Percentiles rank a stretch among this genome's conserved stretches.
phyloP scores from a whole-genome alignment of 2,113 vertebrate genomes.

The Periophthalmus modestus region DNA sequence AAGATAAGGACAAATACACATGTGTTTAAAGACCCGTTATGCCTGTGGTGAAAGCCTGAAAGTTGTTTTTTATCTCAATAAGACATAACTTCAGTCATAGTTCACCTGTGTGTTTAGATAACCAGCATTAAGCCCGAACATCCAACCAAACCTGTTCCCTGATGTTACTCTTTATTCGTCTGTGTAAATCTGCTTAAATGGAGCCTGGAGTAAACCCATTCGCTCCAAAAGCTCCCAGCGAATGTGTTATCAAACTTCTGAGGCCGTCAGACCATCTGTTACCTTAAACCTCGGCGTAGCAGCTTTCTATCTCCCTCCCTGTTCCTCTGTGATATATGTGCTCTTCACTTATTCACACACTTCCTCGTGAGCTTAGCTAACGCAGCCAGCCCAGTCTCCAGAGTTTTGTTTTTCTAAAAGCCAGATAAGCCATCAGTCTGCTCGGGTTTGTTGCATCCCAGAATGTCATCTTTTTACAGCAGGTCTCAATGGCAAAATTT shows the following conservation, averaged over 20 bases:
- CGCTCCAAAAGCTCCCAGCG: constrained; percentile 14
- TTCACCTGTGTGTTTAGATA: not conserved
- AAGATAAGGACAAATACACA: too few relatives aligned
- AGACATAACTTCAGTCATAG: not conserved
- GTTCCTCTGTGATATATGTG: constrained; percentile 13
- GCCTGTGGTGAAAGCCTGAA: not conserved
- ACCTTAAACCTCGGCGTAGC: constrained; percentile 4
- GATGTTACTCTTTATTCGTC: constrained; percentile 21
- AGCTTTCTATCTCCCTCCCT: constrained; percentile 11
- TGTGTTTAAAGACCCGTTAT: too few relatives aligned
- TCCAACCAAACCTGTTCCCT: not conserved
- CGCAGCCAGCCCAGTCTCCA: not conserved
- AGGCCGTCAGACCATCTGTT: constrained; percentile 25
- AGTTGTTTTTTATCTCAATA: not conserved
- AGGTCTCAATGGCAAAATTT: constrained; percentile 4
- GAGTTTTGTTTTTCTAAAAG: constrained; percentile 14
- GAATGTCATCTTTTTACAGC: constrained; percentile 26
- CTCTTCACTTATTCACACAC: not conserved
- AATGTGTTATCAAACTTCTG: constrained; percentile 19
- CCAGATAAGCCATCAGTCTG: constrained; percentile 19
- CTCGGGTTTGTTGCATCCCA: constrained; percentile 2
- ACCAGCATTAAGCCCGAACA: not conserved
- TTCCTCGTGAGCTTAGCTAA: not conserved
- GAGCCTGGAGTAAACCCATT: constrained; percentile 15
- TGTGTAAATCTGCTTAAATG: constrained; percentile 25